Percentiles rank a stretch among this genome's conserved stretches.
phyloP scores from a whole-genome alignment of 2,888 invertebrate genomes.

The Diadegma fenestrale region DNA sequence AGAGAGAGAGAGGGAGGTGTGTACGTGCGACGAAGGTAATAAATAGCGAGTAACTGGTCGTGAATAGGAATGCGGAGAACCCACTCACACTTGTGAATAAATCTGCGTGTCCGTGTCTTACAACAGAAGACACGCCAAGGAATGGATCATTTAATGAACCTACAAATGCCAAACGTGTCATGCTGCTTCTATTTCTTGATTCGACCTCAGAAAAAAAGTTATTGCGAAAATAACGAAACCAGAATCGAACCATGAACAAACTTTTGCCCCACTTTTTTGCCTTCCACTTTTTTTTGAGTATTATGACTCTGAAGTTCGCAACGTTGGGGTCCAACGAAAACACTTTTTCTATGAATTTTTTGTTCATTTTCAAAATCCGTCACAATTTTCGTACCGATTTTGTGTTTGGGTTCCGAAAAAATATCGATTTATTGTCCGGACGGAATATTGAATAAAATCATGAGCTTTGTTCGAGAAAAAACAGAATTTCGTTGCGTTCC shows the following conservation, averaged over 20 bases:
- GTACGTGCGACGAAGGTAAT: constrained; percentile 56
- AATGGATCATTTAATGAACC: constrained; percentile 62
- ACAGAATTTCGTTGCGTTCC: no score
- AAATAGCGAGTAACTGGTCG: constrained; percentile 64
- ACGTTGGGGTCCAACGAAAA: no score
- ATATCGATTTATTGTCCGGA: no score
- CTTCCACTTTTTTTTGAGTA: no score
- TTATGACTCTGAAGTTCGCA: no score
- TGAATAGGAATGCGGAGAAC: constrained; percentile 66
- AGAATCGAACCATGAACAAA: constrained; percentile 7
- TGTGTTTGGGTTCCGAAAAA: no score
- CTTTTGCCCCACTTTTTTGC: no score
- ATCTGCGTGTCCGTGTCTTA: constrained; percentile 28
- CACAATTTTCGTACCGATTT: no score
- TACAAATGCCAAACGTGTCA: constrained; percentile 63
- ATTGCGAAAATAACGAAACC: constrained; percentile 39
- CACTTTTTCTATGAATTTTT: no score
- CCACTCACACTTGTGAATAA: constrained; percentile 38
- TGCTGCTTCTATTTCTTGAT: constrained; percentile 22
- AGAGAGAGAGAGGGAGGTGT: constrained; percentile 24
- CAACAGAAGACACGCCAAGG: constrained; percentile 41
- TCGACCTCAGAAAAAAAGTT: neutral
- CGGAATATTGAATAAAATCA: no score
- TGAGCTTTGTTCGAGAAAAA: no score
- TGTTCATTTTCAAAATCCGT: no score